Percentiles rank a stretch among this genome's conserved stretches.
phyloP scores from a whole-genome alignment of 2,113 vertebrate species.

The Pleuronectes platessa region DNA sequence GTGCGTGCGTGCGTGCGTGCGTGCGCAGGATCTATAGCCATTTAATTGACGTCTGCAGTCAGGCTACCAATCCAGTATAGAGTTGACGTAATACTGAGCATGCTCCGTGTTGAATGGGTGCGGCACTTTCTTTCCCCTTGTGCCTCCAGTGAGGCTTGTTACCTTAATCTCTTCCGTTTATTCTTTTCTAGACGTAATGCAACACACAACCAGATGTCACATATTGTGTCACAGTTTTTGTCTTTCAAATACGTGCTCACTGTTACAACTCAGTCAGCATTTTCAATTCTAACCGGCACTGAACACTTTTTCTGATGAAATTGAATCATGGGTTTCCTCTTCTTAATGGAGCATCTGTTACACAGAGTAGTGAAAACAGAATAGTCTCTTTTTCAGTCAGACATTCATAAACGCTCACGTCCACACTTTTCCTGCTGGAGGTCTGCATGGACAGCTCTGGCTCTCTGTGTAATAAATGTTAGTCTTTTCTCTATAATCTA shows the following conservation, averaged over 20 bases:
- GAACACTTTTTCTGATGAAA: slow-evolving; percentile 8
- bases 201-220: neutral
- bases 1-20: neutral
- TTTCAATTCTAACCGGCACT: slow-evolving; percentile 8
- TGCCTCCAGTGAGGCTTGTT: slow-evolving; percentile 12
- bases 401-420: slow-evolving; percentile 18
- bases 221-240: neutral
- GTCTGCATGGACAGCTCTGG: slow-evolving; percentile 39
- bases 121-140: slow-evolving; percentile 47
- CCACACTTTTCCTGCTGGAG: neutral
- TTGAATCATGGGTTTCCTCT: slow-evolving; percentile 17
- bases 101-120: slow-evolving; percentile 67
- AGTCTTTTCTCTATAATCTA: slow-evolving; percentile 74
- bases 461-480: slow-evolving; percentile 69
- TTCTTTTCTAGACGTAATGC: neutral
- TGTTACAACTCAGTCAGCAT: neutral
- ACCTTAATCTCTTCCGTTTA: slow-evolving; percentile 1
- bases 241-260: neutral
- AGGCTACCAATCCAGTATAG: slow-evolving; percentile 23
- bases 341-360: slow-evolving; percentile 4
- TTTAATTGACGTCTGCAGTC: slow-evolving; percentile 51
- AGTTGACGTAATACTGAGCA: slow-evolving; percentile 72
- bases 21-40: neutral
- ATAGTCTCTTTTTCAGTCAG: slow-evolving; percentile 1
- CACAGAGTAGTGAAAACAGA: neutral